Percentiles rank a stretch among this genome's conserved stretches.
Conservation (phyloP, 2,888 invertebrate species). For the Coremacera marginata region DNA sequence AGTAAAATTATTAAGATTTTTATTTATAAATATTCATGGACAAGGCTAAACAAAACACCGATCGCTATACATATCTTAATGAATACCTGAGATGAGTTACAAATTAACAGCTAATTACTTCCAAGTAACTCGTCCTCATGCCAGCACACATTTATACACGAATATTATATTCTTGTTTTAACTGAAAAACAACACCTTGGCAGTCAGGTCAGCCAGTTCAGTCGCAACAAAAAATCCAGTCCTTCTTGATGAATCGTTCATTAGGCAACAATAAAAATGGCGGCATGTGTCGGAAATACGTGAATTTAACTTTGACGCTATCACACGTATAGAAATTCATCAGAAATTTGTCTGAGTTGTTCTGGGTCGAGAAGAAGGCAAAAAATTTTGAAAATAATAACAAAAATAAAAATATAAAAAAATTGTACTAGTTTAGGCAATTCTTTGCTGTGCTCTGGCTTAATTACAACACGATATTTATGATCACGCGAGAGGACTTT, state of each 20-base stretch:
- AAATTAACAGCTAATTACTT: constrained; percentile 57
- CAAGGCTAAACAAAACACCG: no score
- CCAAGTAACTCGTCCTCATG: constrained; percentile 53
- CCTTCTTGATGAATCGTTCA: constrained; percentile 9
- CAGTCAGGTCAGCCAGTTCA: neutral
- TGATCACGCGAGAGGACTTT: constrained; percentile 42
- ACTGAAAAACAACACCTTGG: neutral
- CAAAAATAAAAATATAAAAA: neutral
- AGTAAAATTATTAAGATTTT: no score
- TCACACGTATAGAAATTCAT: constrained; percentile 11
- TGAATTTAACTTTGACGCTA: constrained; percentile 15
- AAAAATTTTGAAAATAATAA: neutral
- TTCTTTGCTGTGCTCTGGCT: neutral
- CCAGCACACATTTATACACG: constrained; percentile 6
- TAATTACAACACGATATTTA: constrained; percentile 44
- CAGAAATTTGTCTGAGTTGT: constrained; percentile 12
- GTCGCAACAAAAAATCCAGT: neutral
- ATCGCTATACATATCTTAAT: no score
- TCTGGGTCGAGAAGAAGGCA: neutral
- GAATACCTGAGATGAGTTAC: constrained; percentile 24
- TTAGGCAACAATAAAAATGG: constrained; percentile 15
- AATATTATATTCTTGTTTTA: no score
- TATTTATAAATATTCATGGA: no score
- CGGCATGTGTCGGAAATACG: constrained; percentile 25
- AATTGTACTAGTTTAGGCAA: neutral